Evolutionary conservation across 64 coral and sea anemone genomes (phyloP), one percentile per base, ranked within the genome.

Genomic region (Dendronephthya gigantea): DNA sequence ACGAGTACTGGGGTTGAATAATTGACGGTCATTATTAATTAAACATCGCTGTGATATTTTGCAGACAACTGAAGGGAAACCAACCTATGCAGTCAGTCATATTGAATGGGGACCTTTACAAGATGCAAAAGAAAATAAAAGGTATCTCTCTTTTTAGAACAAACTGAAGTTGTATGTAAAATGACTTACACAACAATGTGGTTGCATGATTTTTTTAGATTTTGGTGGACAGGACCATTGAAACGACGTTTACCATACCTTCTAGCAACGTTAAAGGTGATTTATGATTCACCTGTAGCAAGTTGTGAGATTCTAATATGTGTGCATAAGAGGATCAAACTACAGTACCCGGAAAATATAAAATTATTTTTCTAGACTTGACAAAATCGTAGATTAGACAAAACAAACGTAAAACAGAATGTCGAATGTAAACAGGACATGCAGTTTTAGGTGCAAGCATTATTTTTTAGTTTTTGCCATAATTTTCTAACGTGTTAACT

Each of bases 41-140:
- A n/a, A n/a, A n/a, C n/a, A n/a, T n/a, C n/a, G n/a, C n/a, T 43
- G 25, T 87, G 29, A 32, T 0, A 81, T 45, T 3, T 45, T 45
- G 41, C 41, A 96, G 94, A 85, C 91, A 55, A 58, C 70, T 33
- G 89, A 89, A 85, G 92, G 95, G 52, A 86, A 88, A 34, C 88
- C 95, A 17, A 98, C 92, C 2, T 98, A 91, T 88, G 95, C 95
- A 8, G 17, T 98, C 40, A 85, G 82, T 48, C 84, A 90, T 25
- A 58, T 97, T 45, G 83, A 91, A 32, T 97, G 94, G 94, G 94
- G 94, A 83, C 86, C 90, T 12, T 93, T 97, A 43, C 82, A 89
- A 82, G 94, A 97, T 90, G 90, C 94, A 16, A 85, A 92, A 49
- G 89, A 93, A 89, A 91, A 86, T 43, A 82, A 88, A 79, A 89